Conservation (phyloP, 2,888 invertebrate genomes). For the Acanthosepion lycidas region DNA sequence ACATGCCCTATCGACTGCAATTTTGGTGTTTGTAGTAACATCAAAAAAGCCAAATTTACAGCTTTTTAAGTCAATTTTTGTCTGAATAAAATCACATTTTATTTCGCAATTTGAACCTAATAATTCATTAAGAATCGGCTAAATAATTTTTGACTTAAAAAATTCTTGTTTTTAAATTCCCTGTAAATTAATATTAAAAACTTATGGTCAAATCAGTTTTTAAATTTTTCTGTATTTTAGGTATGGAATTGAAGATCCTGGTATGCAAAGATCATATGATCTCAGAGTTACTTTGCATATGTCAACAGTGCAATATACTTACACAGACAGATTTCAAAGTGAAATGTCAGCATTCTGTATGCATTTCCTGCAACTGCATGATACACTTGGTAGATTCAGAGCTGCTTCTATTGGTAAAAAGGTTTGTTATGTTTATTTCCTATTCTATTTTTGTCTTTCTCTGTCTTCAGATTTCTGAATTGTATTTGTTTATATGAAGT, state of each 20-base stretch:
- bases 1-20: too few relatives aligned
- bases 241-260: slow-evolving; percentile 78
- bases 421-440: slow-evolving; percentile 58
- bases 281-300: slow-evolving; percentile 85
- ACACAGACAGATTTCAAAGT: slow-evolving; percentile 92
- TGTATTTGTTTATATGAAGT: too few relatives aligned
- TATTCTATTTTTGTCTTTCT: too few relatives aligned
- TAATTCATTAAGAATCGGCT: neutral
- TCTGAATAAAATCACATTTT: too few relatives aligned
- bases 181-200: neutral
- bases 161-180: neutral
- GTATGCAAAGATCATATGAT: slow-evolving; percentile 78
- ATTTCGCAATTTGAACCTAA: too few relatives aligned
- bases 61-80: too few relatives aligned
- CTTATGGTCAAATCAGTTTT: too few relatives aligned
- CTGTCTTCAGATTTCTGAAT: too few relatives aligned
- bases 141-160: neutral
- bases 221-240: slow-evolving; percentile 65
- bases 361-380: slow-evolving; percentile 86
- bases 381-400: slow-evolving; percentile 82
- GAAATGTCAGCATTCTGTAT: slow-evolving; percentile 89
- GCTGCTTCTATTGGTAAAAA: slow-evolving; percentile 79
- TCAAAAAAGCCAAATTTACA: too few relatives aligned
- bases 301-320: slow-evolving; percentile 93
- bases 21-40: too few relatives aligned